Evolutionary conservation across 1,140 invertebrate genomes (phyloP), one percentile per base, ranked within the genome.

Genomic region (Odontomachus brunneus): DNA sequence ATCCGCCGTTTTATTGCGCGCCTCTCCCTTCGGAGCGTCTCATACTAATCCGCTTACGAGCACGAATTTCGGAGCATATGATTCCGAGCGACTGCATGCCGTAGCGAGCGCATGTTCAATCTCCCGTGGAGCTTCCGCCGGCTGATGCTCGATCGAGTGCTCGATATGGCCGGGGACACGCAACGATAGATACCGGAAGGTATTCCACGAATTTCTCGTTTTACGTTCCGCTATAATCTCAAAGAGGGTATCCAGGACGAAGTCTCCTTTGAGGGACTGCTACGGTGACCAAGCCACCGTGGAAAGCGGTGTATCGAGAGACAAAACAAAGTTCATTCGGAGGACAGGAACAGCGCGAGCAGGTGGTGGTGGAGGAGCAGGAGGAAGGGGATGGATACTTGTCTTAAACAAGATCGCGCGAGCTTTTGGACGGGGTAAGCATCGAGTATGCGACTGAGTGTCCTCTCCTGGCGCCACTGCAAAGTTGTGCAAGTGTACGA

Each of bases 291-390:
- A 59, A 69, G 51, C 65, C 22, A 80, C 33, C 49, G 65, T 80
- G 51, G 71, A 78, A 71, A 71, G 26, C 65, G 51, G 24, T 80
- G 51, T 48, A 71, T 80, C 65, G 51, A 33, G 65, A 71, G 65
- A 71, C 75, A 71, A 69, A 80, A 80, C 51, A 57, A 80, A 80
- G 75, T 80, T 71, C n/a, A 80, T 80, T 80, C 65, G 65, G 17
- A 44, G 12, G 22, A 55, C n/a, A 24, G 1, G 38, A 9, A 24
- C 0, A 14, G 29, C 3, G 7, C 26, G 22, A 17, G 17, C 11
- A 29, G 49, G 49, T 11, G 2, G 5, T 24, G 1, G 38, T 3
- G 22, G 1, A 14, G 19, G 38, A 44, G 38, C 4, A 44, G 38
- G 9, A 44, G 38, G 38, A 44, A 0, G 38, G 15, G 15, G 7